These are phyloP conservation scores for Gnatocerus cornutus DNA, from an alignment of 2,888 invertebrate species.

Conservation along the genomic window DNA sequence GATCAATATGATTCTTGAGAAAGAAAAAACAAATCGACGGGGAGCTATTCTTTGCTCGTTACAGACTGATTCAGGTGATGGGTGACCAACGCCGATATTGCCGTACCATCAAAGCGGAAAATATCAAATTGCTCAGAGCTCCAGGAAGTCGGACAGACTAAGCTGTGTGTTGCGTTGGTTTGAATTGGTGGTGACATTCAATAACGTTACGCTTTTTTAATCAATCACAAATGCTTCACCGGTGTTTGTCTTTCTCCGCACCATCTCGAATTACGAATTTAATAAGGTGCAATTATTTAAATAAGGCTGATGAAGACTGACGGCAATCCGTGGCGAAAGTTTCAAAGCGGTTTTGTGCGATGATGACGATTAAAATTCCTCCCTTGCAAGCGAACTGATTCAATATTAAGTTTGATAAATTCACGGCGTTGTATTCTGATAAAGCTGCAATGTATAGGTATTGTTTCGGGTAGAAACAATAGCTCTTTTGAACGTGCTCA, in stretches of 20 bases:
- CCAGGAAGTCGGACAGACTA: not conserved
- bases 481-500: conserved; percentile 44
- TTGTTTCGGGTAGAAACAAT: conserved; percentile 48
- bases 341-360: conserved; percentile 39
- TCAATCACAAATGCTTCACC: too few species aligned
- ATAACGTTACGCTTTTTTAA: conserved; percentile 1
- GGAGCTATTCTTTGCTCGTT: conserved; percentile 3
- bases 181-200: not conserved
- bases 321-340: conserved; percentile 26
- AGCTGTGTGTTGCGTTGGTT: not conserved
- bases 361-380: conserved; percentile 46
- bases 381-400: conserved; percentile 42
- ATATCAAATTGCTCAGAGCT: not conserved
- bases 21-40: conserved; percentile 11
- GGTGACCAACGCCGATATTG: conserved; percentile 1
- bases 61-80: conserved; percentile 4
- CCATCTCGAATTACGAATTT: conserved; percentile 15
- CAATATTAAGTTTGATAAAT: conserved; percentile 52
- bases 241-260: not conserved
- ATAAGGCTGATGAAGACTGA: conserved; percentile 38
- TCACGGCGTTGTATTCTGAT: conserved; percentile 41
- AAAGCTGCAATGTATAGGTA: conserved; percentile 46
- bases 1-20: conserved; percentile 9
- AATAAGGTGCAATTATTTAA: conserved; percentile 42
- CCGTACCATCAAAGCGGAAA: not conserved